Evolutionary conservation across 2,113 vertebrate genomes (phyloP), one percentile per base, ranked within the genome.

Genomic region (Actenoides hombroni): DNA sequence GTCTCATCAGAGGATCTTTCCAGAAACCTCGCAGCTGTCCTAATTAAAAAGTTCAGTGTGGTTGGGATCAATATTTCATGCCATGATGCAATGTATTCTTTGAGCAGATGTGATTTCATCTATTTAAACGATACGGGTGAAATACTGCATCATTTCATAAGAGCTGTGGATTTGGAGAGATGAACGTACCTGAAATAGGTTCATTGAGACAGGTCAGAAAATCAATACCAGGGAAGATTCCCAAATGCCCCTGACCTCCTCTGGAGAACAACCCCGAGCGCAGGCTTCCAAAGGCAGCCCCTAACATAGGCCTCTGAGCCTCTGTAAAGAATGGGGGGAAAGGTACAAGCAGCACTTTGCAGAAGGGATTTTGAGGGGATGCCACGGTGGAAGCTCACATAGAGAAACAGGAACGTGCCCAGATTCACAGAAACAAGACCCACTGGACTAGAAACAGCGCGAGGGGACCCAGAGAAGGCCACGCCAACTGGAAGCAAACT

Each of bases 61-160:
- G 59, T 17, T 63, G 68, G 70, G 68, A 28, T 65, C 82, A 26
- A 3, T 37, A 60, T 63, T 92, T 81, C 79, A 48, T 64, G 54
- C 60, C 60, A 6, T 93, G 90, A 87, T 5, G 85, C 93, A 96
- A 92, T 37, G 40, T 56, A 83, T 90, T 86, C 83, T 96, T 94
- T 92, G 71, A 71, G 82, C 90, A 86, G 88, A 67, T 1, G 0
- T 2, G 15, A 60, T 95, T 90, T 93, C 59, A 8, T 88, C 70
- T 96, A 53, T 94, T 95, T 83, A 56, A 96, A 78, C 9, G 2
- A 90, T 40, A 78, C 70, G 42, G 26, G 60, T 90, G 76, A 92
- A 95, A 90, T 56, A 59, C 48, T 24, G 21, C 0, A 0, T 29
- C 2, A 75, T 95, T 95, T 95, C 83, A 15, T 25, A 88, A 96